Base-by-base conservation (phyloP, 2,888 invertebrate species). In the Tetragnatha montana region DNA sequence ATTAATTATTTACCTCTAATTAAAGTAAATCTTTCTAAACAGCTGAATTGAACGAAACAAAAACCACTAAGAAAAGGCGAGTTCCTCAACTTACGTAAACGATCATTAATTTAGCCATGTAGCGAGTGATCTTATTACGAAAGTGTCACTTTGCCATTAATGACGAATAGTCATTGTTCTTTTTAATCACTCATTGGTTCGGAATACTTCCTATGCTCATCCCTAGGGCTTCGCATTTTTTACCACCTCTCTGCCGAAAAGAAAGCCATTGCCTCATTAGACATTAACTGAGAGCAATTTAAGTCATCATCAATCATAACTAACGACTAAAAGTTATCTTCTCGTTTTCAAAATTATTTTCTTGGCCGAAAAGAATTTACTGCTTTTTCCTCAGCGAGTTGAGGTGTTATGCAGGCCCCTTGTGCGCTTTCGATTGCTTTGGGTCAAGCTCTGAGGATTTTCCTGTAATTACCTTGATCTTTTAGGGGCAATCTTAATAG, bases 281-380 rank as follows among this genome's bases (percentile, higher is more conserved):
- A 89, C 81, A 89, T 89, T 89, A 88, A 85, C 85, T 85, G 68
- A 85, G 69, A 76, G 85, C 85, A 89, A 89, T 89, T 85, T 85
- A 89, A 89, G 89, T 89, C 89, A 85, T 85, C 81, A 89, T 89
- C 89, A 85, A 89, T 89, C 89, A 89, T 89, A 89, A 84, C 60
- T 89, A 89, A 89, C 81, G 89, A 85, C 89, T 85, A 76, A 89
- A 89, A 89, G 85, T 89, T 85, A 89, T 89, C 89, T 84, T 85
- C 89, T 85, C 85, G 81, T 85, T 89, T 89, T 85, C 81, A 50
- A 89, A 89, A 85, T 89, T 85, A 89, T 81, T 89, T 89, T 89
- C 76, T 49, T 22, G 35, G 12, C 88, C 70, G 73, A 79, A 84
- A 88, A 80, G 83, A 82, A 71, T 83, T 74, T 73, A 78, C 71